phyloP scores from a whole-genome alignment of 2,888 invertebrate species.

The Allacma fusca region DNA sequence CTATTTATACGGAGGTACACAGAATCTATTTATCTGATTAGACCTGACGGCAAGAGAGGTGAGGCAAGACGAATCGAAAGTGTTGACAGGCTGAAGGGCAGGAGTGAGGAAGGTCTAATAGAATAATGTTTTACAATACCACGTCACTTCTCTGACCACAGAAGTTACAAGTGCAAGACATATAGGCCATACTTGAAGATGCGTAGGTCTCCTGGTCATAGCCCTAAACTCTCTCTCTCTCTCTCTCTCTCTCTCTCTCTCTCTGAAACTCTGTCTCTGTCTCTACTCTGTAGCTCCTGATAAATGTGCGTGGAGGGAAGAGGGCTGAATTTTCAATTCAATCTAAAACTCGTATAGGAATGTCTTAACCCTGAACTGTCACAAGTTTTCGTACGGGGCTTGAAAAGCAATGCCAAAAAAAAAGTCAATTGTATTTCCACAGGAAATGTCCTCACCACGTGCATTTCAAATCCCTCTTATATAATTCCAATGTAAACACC shows the following conservation, averaged over 20 bases:
- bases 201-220: too few relatives aligned
- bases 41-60: constrained; percentile 26
- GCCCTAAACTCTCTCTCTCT: too few relatives aligned
- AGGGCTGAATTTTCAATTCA: too few relatives aligned
- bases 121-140: constrained; percentile 10
- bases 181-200: too few relatives aligned
- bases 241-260: too few relatives aligned
- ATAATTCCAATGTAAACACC: constrained; percentile 10
- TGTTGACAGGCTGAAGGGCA: constrained; percentile 45
- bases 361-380: background rate
- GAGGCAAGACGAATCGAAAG: constrained; percentile 44
- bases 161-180: background rate
- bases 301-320: too few relatives aligned
- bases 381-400: background rate
- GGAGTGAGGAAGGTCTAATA: constrained; percentile 13
- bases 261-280: too few relatives aligned
- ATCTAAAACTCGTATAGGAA: too few relatives aligned
- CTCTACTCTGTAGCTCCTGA: too few relatives aligned
- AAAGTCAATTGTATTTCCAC: too few relatives aligned
- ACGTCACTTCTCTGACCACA: background rate
- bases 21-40: constrained; percentile 40
- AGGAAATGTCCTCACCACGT: constrained; percentile 9
- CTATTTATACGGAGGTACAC: background rate
- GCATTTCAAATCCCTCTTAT: constrained; percentile 4
- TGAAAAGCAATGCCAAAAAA: background rate